phyloP scores from a whole-genome alignment of 2,888 invertebrate genomes.

The Apoderus coryli region DNA sequence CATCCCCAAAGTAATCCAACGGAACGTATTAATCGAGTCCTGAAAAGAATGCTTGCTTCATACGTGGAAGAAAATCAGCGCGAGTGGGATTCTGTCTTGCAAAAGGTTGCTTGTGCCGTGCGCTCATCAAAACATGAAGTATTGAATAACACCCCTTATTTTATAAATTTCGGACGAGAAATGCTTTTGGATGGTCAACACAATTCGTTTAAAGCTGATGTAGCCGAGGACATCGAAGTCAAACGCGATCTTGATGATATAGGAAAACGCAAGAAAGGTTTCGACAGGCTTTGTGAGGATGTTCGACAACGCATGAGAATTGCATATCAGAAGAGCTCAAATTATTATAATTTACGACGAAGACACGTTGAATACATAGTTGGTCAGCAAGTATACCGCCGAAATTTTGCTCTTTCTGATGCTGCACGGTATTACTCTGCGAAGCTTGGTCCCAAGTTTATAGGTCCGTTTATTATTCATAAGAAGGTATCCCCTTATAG shows the following conservation, averaged over 20 bases:
- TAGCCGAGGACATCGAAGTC: background rate
- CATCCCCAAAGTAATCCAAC: conserved; percentile 23
- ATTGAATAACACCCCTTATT: conserved; percentile 13
- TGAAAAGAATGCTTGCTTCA: conserved; percentile 22
- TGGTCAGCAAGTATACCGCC: conserved; percentile 8
- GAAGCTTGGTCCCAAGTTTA: conserved; percentile 16
- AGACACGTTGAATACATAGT: conserved; percentile 3
- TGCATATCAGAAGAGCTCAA: conserved; percentile 9
- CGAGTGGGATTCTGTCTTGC: conserved; percentile 15
- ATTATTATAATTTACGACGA: conserved; percentile 8
- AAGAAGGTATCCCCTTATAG: conserved; percentile 4
- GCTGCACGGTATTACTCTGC: conserved; percentile 15
- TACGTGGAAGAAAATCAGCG: conserved; percentile 19
- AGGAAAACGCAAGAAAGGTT: background rate
- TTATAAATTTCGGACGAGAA: conserved; percentile 15
- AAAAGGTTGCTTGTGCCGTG: conserved; percentile 15
- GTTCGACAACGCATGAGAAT: background rate
- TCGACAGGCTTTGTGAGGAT: conserved; percentile 5
- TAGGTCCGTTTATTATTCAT: conserved; percentile 13
- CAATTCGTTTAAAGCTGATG: too few relatives aligned
- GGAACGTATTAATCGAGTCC: conserved; percentile 21
- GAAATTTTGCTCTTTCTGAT: conserved; percentile 13
- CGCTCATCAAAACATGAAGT: conserved; percentile 16
- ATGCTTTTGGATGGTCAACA: conserved; percentile 11
- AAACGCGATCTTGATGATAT: background rate